Base-by-base conservation (phyloP, 2,797 vertebrate genomes). In the Cichlasoma orientale region DNA sequence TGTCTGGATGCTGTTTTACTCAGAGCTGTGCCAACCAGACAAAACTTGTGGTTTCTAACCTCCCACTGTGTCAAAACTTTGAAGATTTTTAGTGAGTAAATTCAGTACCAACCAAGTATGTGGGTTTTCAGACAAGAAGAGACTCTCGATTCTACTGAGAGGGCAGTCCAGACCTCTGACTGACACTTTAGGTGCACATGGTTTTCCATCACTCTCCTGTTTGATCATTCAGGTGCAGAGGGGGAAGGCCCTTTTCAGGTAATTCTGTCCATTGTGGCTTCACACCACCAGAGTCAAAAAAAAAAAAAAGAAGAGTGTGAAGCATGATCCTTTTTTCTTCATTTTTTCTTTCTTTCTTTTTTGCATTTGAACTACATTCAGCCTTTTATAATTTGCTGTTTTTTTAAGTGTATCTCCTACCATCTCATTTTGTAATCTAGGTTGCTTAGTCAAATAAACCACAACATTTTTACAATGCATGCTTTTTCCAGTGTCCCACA, bases 131-230 rank as follows among this genome's bases (percentile, higher is more conserved):
- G 89, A 93, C 77, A 8, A 12, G n/a, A 69, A 56, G 81, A 87
- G 85, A 89, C 83, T 90, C 80, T 90, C 72, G 74, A 72, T 92
- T 93, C 89, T 88, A 88, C 80, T n/a, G 36, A 85, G 84, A 93
- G 83, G 88, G 85, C 81, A 80, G 83, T 86, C 86, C 80, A 92
- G 90, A 89, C 92, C 86, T 86, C 44, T 33, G 29, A 52, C 31
- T 89, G 86, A 89, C 78, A 85, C 89, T 33, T 68, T 19, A 4
- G 13, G 4, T 77, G 74, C 75, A 25, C 66, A 57, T 56, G 66
- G 56, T 90, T 91, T 94, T 91, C 86, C 87, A 88, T 77, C 47
- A 4, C 55, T 76, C 59, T 75, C 29, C 36, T 50, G 27, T 79
- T 82, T 90, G 74, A 90, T 90, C 56, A 21, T 74, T 31, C 50